Conservation (phyloP, 2,797 vertebrate species). For the Channallabes apus region DNA sequence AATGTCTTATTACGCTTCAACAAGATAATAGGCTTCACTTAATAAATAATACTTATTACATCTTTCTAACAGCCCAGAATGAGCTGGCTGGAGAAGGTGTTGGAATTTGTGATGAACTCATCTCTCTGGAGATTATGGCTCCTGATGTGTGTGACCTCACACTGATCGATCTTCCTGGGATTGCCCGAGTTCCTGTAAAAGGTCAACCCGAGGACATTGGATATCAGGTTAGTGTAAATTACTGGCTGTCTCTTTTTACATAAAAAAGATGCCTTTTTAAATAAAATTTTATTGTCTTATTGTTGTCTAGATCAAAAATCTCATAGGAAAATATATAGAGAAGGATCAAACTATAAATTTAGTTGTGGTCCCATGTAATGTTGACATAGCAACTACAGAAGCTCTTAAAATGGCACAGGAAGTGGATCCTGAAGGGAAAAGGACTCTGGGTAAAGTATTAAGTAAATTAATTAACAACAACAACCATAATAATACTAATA, state of each 20-base stretch:
- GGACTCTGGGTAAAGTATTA: too few relatives aligned
- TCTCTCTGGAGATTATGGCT: slow-evolving; percentile 72
- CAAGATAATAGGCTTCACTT: too few relatives aligned
- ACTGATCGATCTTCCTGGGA: slow-evolving; percentile 79
- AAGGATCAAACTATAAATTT: slow-evolving; percentile 76
- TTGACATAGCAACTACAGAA: slow-evolving; percentile 70
- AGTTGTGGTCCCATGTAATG: slow-evolving; percentile 81
- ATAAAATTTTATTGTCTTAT: slow-evolving; percentile 59
- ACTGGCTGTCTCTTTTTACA: slow-evolving; percentile 59
- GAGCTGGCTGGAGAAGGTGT: slow-evolving; percentile 49
- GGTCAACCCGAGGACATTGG: slow-evolving; percentile 73
- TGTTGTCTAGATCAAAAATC: too few relatives aligned
- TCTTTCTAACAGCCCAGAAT: slow-evolving; percentile 37
- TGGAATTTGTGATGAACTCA: slow-evolving; percentile 69
- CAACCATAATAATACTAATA: slow-evolving; percentile 27
- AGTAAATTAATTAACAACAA: too few relatives aligned
- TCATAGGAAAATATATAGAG: slow-evolving; percentile 60
- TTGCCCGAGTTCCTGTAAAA: slow-evolving; percentile 70
- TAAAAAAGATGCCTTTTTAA: slow-evolving; percentile 44
- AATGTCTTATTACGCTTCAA: too few relatives aligned
- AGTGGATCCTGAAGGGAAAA: slow-evolving; percentile 72
- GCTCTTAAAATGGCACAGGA: slow-evolving; percentile 77
- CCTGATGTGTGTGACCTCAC: slow-evolving; percentile 74
- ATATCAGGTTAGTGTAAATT: slow-evolving; percentile 60
- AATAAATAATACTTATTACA: neutral